A percentile compares a stretch with the other conserved stretches of the same genome.
These are phyloP conservation scores for Nautilus pompilius DNA, from an alignment of 1,140 invertebrate species.

Conservation along the genomic window DNA sequence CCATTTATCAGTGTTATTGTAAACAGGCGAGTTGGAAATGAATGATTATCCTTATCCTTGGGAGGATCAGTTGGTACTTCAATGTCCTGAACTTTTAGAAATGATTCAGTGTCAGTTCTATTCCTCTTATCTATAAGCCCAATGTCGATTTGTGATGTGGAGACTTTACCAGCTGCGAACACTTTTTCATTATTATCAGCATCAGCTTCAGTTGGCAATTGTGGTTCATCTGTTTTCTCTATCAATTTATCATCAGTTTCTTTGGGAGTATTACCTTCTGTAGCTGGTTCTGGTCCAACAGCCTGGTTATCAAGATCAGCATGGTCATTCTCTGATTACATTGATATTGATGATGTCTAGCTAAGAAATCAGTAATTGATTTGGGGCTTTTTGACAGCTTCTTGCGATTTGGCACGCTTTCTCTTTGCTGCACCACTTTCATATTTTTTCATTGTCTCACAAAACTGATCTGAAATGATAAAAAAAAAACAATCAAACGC, in stretches of 20 bases:
- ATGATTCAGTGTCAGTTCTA: neutral
- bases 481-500: neutral
- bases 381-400: neutral
- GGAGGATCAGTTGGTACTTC: neutral
- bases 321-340: neutral
- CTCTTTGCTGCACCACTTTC: neutral
- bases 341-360: neutral
- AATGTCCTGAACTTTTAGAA: neutral
- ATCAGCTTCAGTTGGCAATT: neutral
- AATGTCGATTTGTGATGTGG: neutral
- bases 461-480: neutral
- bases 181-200: neutral
- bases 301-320: neutral
- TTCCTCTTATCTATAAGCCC: neutral
- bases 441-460: neutral
- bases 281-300: neutral
- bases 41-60: neutral
- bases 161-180: neutral
- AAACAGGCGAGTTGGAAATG: neutral
- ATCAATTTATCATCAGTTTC: neutral
- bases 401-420: neutral
- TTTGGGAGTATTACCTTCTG: neutral
- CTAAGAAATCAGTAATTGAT: neutral
- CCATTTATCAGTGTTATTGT: neutral
- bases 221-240: neutral